Base-by-base conservation (phyloP, 2,888 invertebrate genomes). In the Plebejus anna region DNA sequence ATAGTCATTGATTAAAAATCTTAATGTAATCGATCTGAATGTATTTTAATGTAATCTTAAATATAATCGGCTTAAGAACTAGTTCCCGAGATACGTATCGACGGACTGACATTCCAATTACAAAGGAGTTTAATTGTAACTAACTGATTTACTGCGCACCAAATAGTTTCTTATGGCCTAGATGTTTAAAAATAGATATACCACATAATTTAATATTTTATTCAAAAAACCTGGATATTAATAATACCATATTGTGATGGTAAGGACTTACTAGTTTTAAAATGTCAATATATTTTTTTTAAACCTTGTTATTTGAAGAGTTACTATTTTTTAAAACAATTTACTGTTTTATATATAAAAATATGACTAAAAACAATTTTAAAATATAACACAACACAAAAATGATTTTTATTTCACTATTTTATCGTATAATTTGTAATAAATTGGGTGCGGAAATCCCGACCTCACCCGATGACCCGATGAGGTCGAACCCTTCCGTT, bases 71-170 rank as follows among this genome's bases (percentile, higher is more conserved):
- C 72, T 72, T 72, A 47, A 28, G 42, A 72, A 72, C 71, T 72
- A 70, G 72, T 72, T 72, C 72, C 72, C 85, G 86, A 86, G 89
- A 90, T 91, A 90, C 87, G 90, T 89, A 87, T 88, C 88, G 89
- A 89, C 88, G 89, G 85, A 87, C 78, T 90, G 91, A 91, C 90
- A 87, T 86, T 89, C 91, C 91, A 91, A 91, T 91, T 91, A 91
- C 88, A 84, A 83, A 86, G 82, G 84, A 83, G 79, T 82, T 81
- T 82, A 82, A 82, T 81, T 81, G 81, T 82, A 79, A 81, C 79
- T 78, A 82, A 79, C 81, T 82, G 82, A 83, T 83, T 82, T 82
- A 83, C 81, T 79, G 80, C 78, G 80, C 78, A 79, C 82, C 79
- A 81, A 78, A 82, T 78, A 77, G 80, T 80, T 81, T 83, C 82